Evolutionary conservation across 2,797 vertebrate species (phyloP).

Genomic region (Eupleurogrammus muticus): DNA sequence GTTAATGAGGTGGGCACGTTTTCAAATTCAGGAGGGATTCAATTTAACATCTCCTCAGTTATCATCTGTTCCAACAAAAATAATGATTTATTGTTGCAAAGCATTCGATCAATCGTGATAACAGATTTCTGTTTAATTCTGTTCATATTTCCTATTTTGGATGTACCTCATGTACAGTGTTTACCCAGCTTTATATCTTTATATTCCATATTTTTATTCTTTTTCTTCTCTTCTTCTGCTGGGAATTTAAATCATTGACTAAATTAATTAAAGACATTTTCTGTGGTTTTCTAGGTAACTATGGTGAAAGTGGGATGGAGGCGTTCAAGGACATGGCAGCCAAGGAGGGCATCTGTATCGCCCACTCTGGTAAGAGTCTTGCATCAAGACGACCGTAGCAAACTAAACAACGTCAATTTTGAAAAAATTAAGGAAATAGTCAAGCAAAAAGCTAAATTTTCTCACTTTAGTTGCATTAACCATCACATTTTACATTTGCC

Average conservation of each 20-base stretch:
- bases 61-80: neutral
- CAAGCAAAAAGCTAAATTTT: neutral
- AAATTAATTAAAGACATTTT: slow-evolving; percentile 12
- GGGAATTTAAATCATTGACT: neutral
- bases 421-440: neutral
- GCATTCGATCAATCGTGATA: neutral
- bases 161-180: neutral
- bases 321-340: slow-evolving; percentile 98
- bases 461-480: too few species aligned
- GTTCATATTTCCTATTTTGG: too few species aligned
- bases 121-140: neutral
- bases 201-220: neutral
- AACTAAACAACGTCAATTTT: slow-evolving; percentile 1
- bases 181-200: neutral
- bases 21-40: slow-evolving; percentile 1
- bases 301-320: slow-evolving; percentile 98
- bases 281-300: slow-evolving; percentile 89
- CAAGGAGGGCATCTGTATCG: slow-evolving; percentile 98
- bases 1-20: slow-evolving; percentile 25
- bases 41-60: neutral
- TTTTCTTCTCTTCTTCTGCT: neutral
- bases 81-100: neutral
- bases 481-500: slow-evolving; percentile 38
- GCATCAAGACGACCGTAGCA: neutral
- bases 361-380: slow-evolving; percentile 90